Conservation (phyloP, 2,888 invertebrate genomes). For the Prenolepis imparis region DNA sequence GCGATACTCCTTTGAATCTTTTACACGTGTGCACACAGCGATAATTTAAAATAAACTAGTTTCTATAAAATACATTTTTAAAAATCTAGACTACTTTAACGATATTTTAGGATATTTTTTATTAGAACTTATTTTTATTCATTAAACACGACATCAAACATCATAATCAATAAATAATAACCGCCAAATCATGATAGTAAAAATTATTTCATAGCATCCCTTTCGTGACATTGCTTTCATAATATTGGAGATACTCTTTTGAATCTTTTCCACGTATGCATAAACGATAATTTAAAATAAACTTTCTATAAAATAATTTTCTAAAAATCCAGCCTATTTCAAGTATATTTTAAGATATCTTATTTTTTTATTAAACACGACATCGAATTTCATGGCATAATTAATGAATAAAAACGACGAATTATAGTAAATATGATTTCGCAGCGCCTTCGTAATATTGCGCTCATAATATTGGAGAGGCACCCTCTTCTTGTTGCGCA, state of each 20-base stretch:
- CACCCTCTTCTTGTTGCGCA: neutral
- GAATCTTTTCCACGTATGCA: neutral
- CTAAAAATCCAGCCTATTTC: neutral
- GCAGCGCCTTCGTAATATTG: slow-evolving; percentile 29
- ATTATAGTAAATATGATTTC: slow-evolving; percentile 22
- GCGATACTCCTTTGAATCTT: neutral
- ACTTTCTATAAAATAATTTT: neutral
- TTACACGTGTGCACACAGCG: too few relatives aligned
- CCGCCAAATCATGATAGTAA: neutral
- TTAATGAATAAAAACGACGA: neutral
- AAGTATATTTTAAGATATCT: neutral
- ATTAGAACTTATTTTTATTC: neutral
- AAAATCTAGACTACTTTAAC: slow-evolving; percentile 4
- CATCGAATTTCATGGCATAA: neutral
- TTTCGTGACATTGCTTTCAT: slow-evolving; percentile 31
- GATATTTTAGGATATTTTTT: neutral
- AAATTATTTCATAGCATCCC: slow-evolving; percentile 29
- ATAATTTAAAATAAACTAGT: neutral
- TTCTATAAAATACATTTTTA: neutral
- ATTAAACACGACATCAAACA: neutral
- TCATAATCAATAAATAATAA: slow-evolving; percentile 6
- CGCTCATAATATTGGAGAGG: slow-evolving; percentile 18
- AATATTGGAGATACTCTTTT: slow-evolving; percentile 1
- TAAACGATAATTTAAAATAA: neutral
- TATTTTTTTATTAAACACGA: neutral